phyloP scores from a whole-genome alignment of 1,140 invertebrate species.

The Drosophila watanabei region DNA sequence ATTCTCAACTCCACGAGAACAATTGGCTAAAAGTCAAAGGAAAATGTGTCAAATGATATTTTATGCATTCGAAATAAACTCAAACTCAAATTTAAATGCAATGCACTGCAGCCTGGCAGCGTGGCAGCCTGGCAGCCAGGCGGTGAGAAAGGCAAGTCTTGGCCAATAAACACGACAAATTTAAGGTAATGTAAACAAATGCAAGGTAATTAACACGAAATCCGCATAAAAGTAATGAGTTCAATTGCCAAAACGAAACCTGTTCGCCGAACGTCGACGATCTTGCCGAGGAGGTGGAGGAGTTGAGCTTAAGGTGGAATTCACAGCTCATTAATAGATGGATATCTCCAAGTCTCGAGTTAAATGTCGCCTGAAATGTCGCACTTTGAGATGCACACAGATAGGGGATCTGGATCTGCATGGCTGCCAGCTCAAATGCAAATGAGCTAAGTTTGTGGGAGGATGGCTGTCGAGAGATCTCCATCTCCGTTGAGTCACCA shows the following conservation, averaged over 20 bases:
- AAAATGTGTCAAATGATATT: conserved; percentile 60
- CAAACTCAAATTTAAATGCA: conserved; percentile 21
- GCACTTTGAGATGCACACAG: conserved; percentile 41
- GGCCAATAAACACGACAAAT: conserved; percentile 65
- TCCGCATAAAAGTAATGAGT: conserved; percentile 79
- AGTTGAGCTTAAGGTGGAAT: conserved; percentile 1
- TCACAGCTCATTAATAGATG: conserved; percentile 81
- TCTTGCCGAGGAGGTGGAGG: background rate
- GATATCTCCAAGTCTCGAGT: conserved; percentile 31
- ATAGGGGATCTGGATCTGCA: conserved; percentile 40
- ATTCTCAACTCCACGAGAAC: conserved; percentile 34
- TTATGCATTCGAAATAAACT: conserved; percentile 31
- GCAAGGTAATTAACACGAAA: conserved; percentile 77
- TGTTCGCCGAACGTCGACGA: conserved; percentile 23
- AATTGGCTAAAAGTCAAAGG: conserved; percentile 27
- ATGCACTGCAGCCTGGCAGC: conserved; percentile 43
- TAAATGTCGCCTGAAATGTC: conserved; percentile 72
- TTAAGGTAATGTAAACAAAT: conserved; percentile 81
- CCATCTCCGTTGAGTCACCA: conserved; percentile 21
- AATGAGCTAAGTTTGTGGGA: conserved; percentile 35
- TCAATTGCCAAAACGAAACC: conserved; percentile 70
- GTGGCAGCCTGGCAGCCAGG: too few relatives aligned
- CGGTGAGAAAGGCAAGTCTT: conserved; percentile 67
- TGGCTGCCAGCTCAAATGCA: conserved; percentile 15
- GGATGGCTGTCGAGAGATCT: conserved; percentile 20